Base-by-base conservation (phyloP, 2,888 invertebrate genomes). In the Abrostola tripartita region DNA sequence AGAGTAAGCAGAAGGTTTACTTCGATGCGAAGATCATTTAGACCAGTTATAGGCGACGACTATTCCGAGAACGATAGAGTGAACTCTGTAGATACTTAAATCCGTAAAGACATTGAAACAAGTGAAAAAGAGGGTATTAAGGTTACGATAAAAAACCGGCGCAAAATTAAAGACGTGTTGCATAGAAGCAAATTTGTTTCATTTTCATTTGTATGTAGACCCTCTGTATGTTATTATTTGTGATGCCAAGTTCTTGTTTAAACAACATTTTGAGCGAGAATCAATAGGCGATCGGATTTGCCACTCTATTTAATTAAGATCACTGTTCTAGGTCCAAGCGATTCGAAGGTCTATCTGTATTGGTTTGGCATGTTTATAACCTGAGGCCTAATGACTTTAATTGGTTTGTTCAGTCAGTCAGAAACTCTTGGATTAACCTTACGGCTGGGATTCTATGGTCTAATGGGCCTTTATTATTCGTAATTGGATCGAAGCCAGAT, bases 241-340 rank as follows among this genome's bases (percentile, higher is more conserved):
- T 10, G 10, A 8, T 0, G 4, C 9, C 5, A 8, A 38, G 6
- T 9, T 52, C 37, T 54, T 37, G 1, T 42, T n/a, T 12, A 8
- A 14, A 10, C 12, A 4, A 24, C 14, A 64, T 35, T 60, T 68
- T n/a, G 41, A 52, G 61, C 44, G 61, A 35, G 55, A 61, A 65
- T 59, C 65, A 63, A 60, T 64, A 60, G 59, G n/a, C 60, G 44
- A 61, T 67, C 67, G 68, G 66, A 76, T 74, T 76, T 75, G 51
- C 59, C 47, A 35, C 57, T 54, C 66, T 50, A 62, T 74, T 71
- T 69, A 64, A 78, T 78, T 74, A 76, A 61, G 63, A 71, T 64
- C 53, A 57, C 44, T 37, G 35, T 60, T 36, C 44, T 41, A 55
- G 52, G 38, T 50, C 57, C 50, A 24, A 12, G 37, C 11, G 5